Conservation (phyloP, 2,113 vertebrate species). For the Hippocampus barbouri region DNA sequence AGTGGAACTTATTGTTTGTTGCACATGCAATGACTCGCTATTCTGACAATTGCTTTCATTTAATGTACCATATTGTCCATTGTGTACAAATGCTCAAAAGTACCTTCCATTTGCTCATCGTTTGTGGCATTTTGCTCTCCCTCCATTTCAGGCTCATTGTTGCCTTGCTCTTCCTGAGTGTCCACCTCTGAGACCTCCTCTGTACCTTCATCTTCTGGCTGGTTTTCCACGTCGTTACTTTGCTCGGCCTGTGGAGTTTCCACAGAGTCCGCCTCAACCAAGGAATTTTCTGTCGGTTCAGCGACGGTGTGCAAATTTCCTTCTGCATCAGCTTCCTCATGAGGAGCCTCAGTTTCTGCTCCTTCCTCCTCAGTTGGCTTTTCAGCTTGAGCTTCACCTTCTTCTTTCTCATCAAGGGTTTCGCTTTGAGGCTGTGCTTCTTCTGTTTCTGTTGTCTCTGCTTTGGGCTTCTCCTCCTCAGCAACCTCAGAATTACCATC, state of each 20-base stretch:
- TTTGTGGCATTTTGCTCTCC: slow-evolving; percentile 17
- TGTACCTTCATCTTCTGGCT: slow-evolving; percentile 23
- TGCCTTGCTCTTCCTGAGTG: slow-evolving; percentile 16
- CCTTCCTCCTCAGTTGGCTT: slow-evolving; percentile 16
- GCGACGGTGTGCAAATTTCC: slow-evolving; percentile 1
- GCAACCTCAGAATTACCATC: not conserved
- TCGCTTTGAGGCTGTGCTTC: slow-evolving; percentile 13
- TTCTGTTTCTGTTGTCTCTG: slow-evolving; percentile 7
- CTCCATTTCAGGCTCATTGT: slow-evolving; percentile 9
- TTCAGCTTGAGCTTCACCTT: slow-evolving; percentile 17
- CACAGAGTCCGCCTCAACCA: slow-evolving; percentile 54
- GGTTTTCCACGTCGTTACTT: slow-evolving; percentile 24
- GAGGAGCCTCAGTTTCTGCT: slow-evolving; percentile 10
- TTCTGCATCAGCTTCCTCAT: slow-evolving; percentile 16
- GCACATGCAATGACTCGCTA: not conserved
- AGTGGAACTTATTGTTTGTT: slow-evolving; percentile 1
- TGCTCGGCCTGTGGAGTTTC: slow-evolving; percentile 45
- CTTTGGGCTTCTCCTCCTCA: slow-evolving; percentile 18
- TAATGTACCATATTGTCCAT: not conserved
- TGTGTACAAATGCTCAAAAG: slow-evolving; percentile 1
- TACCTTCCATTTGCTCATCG: slow-evolving; percentile 21
- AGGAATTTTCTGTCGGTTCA: slow-evolving; percentile 28
- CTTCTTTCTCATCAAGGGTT: slow-evolving; percentile 12
- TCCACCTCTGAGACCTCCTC: slow-evolving; percentile 24
- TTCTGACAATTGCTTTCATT: not conserved